Percentiles rank a stretch among this genome's conserved stretches.
These are phyloP conservation scores for Rallus crepitans DNA, from an alignment of 2,797 vertebrate species.

Conservation along the genomic window DNA sequence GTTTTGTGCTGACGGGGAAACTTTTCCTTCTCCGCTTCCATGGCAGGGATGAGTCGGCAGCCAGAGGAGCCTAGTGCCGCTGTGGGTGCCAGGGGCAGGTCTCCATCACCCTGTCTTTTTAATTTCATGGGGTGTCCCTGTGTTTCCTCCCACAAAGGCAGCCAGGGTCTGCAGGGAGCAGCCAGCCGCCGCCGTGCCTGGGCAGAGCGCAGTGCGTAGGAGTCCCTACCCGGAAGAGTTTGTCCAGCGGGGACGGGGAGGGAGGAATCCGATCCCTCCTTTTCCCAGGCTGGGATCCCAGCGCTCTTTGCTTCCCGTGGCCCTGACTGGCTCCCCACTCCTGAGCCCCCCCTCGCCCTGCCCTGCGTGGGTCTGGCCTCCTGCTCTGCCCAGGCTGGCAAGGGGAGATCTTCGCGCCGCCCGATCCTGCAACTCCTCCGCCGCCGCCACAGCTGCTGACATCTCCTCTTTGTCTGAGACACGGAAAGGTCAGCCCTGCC, in stretches of 20 bases:
- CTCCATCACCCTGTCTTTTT: neutral
- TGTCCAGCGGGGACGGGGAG: slow-evolving; percentile 41
- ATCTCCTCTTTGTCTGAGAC: slow-evolving; percentile 30
- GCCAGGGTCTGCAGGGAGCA: neutral
- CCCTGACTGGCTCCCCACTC: neutral
- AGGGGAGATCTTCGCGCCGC: neutral
- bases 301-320: neutral
- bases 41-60: slow-evolving; percentile 63
- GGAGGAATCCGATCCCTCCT: slow-evolving; percentile 69
- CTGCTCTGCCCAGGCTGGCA: neutral
- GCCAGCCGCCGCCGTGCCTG: neutral
- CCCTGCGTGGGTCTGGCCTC: neutral
- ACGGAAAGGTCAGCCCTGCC: slow-evolving; percentile 53
- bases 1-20: slow-evolving; percentile 38
- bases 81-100: neutral
- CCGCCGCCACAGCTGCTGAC: neutral
- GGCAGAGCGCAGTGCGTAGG: slow-evolving; percentile 17
- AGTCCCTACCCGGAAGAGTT: slow-evolving; percentile 69
- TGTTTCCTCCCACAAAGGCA: neutral
- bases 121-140: rapidly evolving
- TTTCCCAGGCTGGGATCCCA: slow-evolving; percentile 49
- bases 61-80: neutral
- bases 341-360: neutral
- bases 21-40: slow-evolving; percentile 11
- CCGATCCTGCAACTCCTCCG: neutral